Base-by-base conservation (phyloP, 1,140 invertebrate genomes). In the Leptinotarsa defecta region DNA sequence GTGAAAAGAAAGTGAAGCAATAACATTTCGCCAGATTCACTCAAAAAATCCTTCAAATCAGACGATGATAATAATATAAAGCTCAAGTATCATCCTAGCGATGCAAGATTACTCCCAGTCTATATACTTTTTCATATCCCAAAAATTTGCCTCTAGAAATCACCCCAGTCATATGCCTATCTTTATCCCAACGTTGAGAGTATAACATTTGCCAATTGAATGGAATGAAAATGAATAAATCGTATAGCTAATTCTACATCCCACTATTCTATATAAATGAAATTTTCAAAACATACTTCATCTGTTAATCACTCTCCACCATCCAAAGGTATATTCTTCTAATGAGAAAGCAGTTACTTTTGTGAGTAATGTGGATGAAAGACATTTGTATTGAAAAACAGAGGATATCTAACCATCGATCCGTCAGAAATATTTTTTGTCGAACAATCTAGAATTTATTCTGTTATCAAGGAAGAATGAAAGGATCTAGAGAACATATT, bases 181-280 rank as follows among this genome's bases (percentile, higher is more conserved):
- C 11, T 52, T 52, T 1, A 13, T 13, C 49, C 3, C 13, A 17
- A 17, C 49, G 17, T 52, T 17, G 3, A 3, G 17, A 3, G 49
- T 52, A 52, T 52, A 52, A 52, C 49, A 52, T 52, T 52, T 68
- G 34, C 65, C 27, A 43, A 68, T 34, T 48, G 67, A 68, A 48
- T 68, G 34, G 17, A 68, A 68, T 68, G 48, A 68, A 3, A 68
- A 68, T 68, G 3, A 68, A 68, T 68, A n/a, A 68, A 68, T 22
- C 34, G n/a, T 68, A 4, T 68, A 34, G 67, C 67, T 48, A 68
- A 48, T 48, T 34, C n/a, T 27, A 68, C 48, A 68, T 27, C 13
- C 8, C 22, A 27, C 34, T 4, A 52, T 52, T 1, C 17, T 52
- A 5, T 52, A 24, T 52, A 15, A n/a, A 52, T 17, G 49, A 52